Conservation (phyloP, 1,140 invertebrate genomes). For the Zophobas atratus region DNA sequence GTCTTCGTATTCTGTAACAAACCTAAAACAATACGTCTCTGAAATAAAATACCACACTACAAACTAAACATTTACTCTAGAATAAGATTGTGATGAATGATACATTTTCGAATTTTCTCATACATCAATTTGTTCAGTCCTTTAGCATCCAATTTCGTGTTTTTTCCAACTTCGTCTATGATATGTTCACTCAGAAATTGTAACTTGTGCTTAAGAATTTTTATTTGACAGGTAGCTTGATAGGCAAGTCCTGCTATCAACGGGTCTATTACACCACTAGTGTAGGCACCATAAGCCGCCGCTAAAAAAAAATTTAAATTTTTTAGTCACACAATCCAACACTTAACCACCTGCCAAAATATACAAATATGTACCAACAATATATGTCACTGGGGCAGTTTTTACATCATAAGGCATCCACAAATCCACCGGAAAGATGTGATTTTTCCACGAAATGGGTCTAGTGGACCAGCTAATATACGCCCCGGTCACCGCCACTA, state of each 20-base stretch:
- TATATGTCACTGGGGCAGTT: conserved; percentile 7
- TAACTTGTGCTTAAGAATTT: conserved; percentile 61
- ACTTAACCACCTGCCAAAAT: not conserved
- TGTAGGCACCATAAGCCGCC: conserved; percentile 57
- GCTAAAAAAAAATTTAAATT: conserved; percentile 36
- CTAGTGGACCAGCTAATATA: conserved; percentile 30
- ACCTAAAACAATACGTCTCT: conserved; percentile 39
- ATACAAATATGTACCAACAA: conserved; percentile 19
- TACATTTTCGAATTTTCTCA: conserved; percentile 53
- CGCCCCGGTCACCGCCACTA: not conserved
- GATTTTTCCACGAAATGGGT: conserved; percentile 31
- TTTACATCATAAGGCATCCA: conserved; percentile 47
- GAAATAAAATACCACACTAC: not conserved
- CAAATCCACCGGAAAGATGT: conserved; percentile 44
- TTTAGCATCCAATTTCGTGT: not conserved
- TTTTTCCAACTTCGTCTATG: conserved; percentile 10
- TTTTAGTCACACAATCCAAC: not conserved
- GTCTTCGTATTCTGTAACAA: conserved; percentile 57
- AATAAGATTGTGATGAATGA: conserved; percentile 60
- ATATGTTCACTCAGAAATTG: conserved; percentile 29
- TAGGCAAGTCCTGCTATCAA: conserved; percentile 58
- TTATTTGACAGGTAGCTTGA: conserved; percentile 58
- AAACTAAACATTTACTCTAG: conserved; percentile 26
- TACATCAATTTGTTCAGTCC: conserved; percentile 47
- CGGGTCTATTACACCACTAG: conserved; percentile 62